These are phyloP conservation scores for Holacanthella duospinosa DNA, from an alignment of 2,888 invertebrate genomes.

Conservation along the genomic window DNA sequence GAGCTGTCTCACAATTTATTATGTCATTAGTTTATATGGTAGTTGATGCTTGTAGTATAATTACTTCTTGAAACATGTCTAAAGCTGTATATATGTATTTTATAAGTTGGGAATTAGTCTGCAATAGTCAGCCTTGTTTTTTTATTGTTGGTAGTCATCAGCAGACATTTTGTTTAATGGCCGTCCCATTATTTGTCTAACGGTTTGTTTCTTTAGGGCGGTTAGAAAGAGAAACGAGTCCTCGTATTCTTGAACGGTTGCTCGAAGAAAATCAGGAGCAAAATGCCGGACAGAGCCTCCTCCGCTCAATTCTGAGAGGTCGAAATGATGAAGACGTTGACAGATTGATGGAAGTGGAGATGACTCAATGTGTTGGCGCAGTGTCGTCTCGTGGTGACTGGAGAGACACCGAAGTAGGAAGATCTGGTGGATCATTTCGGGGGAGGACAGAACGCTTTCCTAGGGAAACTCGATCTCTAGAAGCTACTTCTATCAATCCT, in stretches of 20 bases:
- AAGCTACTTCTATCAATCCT: conserved; percentile 19
- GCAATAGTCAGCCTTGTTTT: too few relatives aligned
- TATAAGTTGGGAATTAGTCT: too few relatives aligned
- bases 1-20: too few relatives aligned
- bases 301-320: background rate
- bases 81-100: too few relatives aligned
- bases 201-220: conserved; percentile 24
- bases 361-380: background rate
- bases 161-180: too few relatives aligned
- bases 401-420: background rate
- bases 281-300: background rate
- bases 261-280: conserved; percentile 36
- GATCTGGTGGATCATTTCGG: background rate
- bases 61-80: too few relatives aligned
- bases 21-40: too few relatives aligned
- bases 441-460: background rate
- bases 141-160: too few relatives aligned
- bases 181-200: too few relatives aligned
- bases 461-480: background rate
- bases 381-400: background rate
- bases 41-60: too few relatives aligned
- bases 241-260: conserved; percentile 34
- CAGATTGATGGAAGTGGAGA: background rate
- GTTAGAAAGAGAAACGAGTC: conserved; percentile 34
- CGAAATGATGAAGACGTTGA: background rate